phyloP scores from a whole-genome alignment of 1,140 invertebrate genomes.

The Pomacea maculata region DNA sequence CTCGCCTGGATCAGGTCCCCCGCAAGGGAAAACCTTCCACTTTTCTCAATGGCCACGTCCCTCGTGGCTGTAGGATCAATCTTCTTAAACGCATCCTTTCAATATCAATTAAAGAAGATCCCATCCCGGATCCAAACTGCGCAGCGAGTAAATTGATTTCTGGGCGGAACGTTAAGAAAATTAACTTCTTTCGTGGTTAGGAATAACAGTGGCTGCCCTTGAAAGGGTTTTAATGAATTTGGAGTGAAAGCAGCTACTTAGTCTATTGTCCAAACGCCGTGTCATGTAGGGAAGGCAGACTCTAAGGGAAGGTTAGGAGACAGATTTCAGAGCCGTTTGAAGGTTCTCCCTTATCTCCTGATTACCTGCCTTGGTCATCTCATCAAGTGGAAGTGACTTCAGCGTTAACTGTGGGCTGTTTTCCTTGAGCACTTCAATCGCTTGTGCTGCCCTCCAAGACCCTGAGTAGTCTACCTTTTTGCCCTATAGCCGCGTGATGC shows the following conservation, averaged over 20 bases:
- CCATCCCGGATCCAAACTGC: background rate
- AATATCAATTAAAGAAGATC: constrained; percentile 25
- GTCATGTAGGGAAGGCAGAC: background rate
- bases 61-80: constrained; percentile 14
- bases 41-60: constrained; percentile 4
- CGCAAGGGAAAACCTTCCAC: background rate
- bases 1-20: background rate
- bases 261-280: constrained; percentile 15
- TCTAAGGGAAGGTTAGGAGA: constrained; percentile 1
- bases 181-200: constrained; percentile 24
- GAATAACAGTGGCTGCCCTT: constrained; percentile 17
- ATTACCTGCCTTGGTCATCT: no score
- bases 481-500: no score
- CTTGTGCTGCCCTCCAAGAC: no score
- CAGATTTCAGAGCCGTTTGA: no score
- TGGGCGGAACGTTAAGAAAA: constrained; percentile 21
- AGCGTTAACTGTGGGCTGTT: no score
- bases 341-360: no score
- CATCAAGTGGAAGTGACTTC: no score
- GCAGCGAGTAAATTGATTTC: constrained; percentile 15
- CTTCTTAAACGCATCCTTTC: constrained; percentile 25
- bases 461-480: no score
- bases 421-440: no score
- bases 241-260: constrained; percentile 21
- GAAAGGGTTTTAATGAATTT: constrained; percentile 28